phyloP scores from a whole-genome alignment of 1,140 invertebrate genomes.

The Brachionus koreanus region DNA sequence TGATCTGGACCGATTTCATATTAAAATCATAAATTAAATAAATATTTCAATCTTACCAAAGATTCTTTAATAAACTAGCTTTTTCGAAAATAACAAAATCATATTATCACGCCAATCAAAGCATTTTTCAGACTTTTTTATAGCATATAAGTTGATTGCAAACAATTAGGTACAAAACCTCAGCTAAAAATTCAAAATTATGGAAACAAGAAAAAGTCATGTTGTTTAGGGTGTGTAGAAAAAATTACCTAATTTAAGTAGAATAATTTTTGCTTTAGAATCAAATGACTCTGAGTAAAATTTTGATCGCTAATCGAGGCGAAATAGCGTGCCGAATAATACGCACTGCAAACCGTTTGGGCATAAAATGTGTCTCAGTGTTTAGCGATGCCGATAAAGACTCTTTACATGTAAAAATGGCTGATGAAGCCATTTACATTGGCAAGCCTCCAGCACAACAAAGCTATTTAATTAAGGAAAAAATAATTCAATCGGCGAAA shows the following conservation, averaged over 20 bases:
- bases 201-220: constrained; percentile 14
- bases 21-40: no score
- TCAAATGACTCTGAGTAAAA: constrained; percentile 42
- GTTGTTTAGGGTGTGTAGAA: constrained; percentile 9
- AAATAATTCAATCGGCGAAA: constrained; percentile 79
- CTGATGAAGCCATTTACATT: constrained; percentile 86
- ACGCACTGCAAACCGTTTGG: constrained; percentile 78
- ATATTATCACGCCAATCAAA: no score
- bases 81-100: no score
- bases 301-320: constrained; percentile 86
- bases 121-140: neutral
- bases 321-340: constrained; percentile 90
- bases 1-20: no score
- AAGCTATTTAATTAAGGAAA: constrained; percentile 82
- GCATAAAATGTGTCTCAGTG: constrained; percentile 86
- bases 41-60: no score
- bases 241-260: neutral
- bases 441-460: constrained; percentile 77
- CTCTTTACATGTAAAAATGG: constrained; percentile 60
- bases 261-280: neutral
- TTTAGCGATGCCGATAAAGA: constrained; percentile 84
- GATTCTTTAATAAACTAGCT: no score
- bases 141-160: neutral
- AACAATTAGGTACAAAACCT: neutral
- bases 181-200: constrained; percentile 1